Base-by-base conservation (phyloP, 1,140 invertebrate genomes). In the Parasteatoda tepidariorum region DNA sequence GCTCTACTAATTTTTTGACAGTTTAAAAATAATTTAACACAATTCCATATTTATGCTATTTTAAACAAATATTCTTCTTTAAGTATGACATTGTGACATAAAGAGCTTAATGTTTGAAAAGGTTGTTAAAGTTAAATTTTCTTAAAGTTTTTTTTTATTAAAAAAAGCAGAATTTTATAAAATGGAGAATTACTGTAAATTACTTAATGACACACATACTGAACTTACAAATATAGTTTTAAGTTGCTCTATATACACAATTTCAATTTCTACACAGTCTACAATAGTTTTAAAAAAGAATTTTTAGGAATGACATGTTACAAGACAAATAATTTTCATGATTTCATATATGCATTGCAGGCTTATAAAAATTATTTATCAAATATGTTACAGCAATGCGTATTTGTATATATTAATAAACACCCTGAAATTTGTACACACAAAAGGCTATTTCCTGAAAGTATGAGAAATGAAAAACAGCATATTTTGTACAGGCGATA, bases 371-470 rank as follows among this genome's bases (percentile, higher is more conserved):
- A 70, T 82, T 57, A 59, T 30, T 67, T 82, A 82, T 71, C 78
- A 82, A 82, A 82, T 82, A 82, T 82, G n/a, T 70, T 82, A 82
- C 78, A 82, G 31, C 67, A 61, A 82, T 82, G 78, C 78, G 28
- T 82, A 70, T 55, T 82, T 71, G 34, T 82, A 31, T 30, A 34
- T 71, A 79, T 67, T 68, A 57, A 57, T 74, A 24, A 24, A 33
- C 67, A 70, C 66, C 78, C 55, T 82, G 78, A 82, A 82, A 82
- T 71, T 82, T 71, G 67, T 62, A 82, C 57, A 82, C 57, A 48
- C 54, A 82, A 70, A 61, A 70, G 78, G 67, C 78, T 82, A 70
- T 71, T 82, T 55, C 41, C 54, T 70, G 76, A 64, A 22, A 48
- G 38, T 48, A 48, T 76, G 64, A 38, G 59, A 31, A 64, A 30